Evolutionary conservation across 2,797 vertebrate species (phyloP).

Genomic region (Tokudaia muenninki): DNA sequence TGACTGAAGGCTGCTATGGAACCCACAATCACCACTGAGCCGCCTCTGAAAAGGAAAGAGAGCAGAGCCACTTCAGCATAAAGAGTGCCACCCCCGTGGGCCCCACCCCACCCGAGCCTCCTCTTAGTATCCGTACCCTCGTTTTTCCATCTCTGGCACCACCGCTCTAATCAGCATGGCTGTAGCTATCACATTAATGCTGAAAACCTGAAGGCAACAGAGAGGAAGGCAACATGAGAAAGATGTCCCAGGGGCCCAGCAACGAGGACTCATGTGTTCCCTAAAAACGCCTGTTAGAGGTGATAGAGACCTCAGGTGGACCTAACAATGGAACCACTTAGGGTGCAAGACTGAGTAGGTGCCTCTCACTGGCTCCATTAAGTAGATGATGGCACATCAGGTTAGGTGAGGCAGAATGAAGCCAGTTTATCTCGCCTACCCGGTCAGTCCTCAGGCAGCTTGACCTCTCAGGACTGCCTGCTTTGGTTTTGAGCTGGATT

Average conservation of each 20-base stretch:
- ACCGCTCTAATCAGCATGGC: conserved; percentile 92
- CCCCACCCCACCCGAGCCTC: not conserved
- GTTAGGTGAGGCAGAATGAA: not conserved
- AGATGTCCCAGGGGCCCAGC: not conserved
- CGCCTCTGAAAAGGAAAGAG: conserved; percentile 89
- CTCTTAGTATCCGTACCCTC: conserved; percentile 88
- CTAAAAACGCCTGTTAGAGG: not conserved
- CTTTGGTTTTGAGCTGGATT: conserved; percentile 43
- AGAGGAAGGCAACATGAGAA: conserved; percentile 15
- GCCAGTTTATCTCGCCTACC: not conserved
- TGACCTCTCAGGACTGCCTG: not conserved
- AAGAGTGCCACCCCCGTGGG: fast-evolving
- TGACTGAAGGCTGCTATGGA: conserved; percentile 92
- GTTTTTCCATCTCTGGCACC: conserved; percentile 93
- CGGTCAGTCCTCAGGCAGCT: not conserved
- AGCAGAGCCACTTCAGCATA: not conserved
- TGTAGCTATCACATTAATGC: conserved; percentile 92
- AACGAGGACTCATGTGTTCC: not conserved
- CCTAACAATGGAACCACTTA: not conserved
- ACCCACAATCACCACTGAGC: conserved; percentile 93
- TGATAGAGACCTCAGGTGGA: not conserved
- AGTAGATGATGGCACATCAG: not conserved
- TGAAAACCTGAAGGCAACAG: conserved; percentile 89
- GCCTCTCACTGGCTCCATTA: not conserved
- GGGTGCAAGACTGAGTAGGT: not conserved